phyloP scores from a whole-genome alignment of 2,113 vertebrate genomes.

The Procapra przewalskii region DNA sequence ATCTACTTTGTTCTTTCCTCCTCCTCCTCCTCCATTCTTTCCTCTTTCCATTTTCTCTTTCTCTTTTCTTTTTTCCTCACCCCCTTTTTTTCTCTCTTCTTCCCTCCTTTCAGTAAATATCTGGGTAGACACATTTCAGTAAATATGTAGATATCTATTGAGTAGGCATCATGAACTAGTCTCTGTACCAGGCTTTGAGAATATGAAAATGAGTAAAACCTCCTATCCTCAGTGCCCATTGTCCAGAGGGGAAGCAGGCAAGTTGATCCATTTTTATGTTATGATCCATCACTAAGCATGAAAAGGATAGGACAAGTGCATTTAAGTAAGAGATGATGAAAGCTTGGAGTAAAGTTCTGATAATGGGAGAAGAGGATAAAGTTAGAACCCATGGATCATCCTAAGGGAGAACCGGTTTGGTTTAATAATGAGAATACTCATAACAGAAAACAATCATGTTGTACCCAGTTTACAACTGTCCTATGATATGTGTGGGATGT shows the following conservation, averaged over 20 bases:
- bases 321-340: not conserved
- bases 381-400: not conserved
- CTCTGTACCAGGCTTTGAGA: not conserved
- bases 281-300: not conserved
- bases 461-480: not conserved
- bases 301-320: not conserved
- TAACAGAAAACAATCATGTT: not conserved
- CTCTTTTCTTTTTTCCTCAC: not conserved
- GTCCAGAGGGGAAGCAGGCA: not conserved
- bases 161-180: not conserved
- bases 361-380: not conserved
- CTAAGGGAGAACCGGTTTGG: not conserved
- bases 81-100: accelerated
- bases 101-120: not conserved
- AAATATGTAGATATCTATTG: not conserved
- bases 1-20: not conserved
- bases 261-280: not conserved
- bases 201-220: not conserved
- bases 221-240: not conserved
- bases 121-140: not conserved
- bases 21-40: not conserved
- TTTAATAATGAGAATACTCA: not conserved
- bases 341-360: not conserved
- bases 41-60: not conserved
- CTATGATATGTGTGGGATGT: not conserved